Evolutionary conservation across 2,113 vertebrate genomes (phyloP), one percentile per base, ranked within the genome.

Genomic region (Centropus bengalensis): DNA sequence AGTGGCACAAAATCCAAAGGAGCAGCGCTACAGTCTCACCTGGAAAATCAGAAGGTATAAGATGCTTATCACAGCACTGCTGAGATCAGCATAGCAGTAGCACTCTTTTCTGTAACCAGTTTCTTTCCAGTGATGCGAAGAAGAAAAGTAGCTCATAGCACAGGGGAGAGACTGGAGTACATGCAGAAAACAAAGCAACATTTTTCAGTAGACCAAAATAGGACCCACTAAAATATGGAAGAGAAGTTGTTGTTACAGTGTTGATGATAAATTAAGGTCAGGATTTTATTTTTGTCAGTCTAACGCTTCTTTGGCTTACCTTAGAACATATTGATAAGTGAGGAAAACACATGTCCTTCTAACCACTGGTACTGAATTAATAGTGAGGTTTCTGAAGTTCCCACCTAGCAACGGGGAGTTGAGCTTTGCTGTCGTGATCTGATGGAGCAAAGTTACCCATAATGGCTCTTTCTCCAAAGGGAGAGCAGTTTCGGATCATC

Each of bases 1-100:
- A 58, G 92, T 98, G 73, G 51, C 68, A 12, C 94, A 63, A 36
- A 94, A 84, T 47, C 86, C 94, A 30, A 96, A 96, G 36, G 8
- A 87, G 77, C 42, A 14, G 95, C 97, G 54, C 96, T 99, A 16
- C 97, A 97, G 75, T 96, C 95, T 80, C 95, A 97, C 62, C 85
- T 99, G 76, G 69, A 94, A 83, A 96, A 96, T 52, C 98, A 99
- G 49, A 98, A 97, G 98, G 99, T 99, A 96, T 80, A 59, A 73
- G 15, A 38, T 59, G 26, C 27, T 67, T 55, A 12, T 71, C 19
- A 12, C 62, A 74, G 38, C 18, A 13, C 1, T 19, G 22, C 26
- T 88, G 26, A 22, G n/a, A 70, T 58, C 59, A 75, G 28, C 63
- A 26, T 0, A 36, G 75, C 58, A 54, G 63, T 47, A 68, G 38